Evolutionary conservation across 2,797 vertebrate species (phyloP), one percentile per base, ranked within the genome.

Genomic region (Anniella stebbinsi): DNA sequence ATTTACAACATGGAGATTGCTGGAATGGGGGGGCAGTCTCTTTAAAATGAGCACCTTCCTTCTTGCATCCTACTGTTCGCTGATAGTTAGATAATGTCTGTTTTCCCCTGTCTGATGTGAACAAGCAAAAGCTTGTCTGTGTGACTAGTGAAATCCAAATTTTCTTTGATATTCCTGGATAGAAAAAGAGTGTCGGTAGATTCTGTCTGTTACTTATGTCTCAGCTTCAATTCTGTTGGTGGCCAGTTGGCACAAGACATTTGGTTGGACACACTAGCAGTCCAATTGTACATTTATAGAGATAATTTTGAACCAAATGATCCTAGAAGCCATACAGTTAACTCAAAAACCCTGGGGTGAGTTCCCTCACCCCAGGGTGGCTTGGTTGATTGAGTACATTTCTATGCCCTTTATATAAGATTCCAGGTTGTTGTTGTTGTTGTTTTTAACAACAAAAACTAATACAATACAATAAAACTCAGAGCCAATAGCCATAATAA

Each of bases 1-100:
- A 93, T 92, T 95, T 86, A 51, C 82, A 91, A 86, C 76, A 78
- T 57, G 90, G 72, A 73, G 45, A 25, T 0, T 21, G 33, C 72
- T 6, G 60, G 25, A 12, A 1, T 11, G 72, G 23, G 21, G 23
- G 60, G 45, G 45, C 41, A 2, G 72, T 51, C 48, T 30, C 36
- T 84, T 70, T 81, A 91, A 91, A 89, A 92, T 12, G n/a, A 91
- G 11, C 63, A 92, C 86, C 86, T 94, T 95, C 67, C 67, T 93
- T n/a, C 84, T 93, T 91, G 86, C 87, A 88, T 94, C 92, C 91
- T 86, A 78, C 0, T 0, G 88, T n/a, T 94, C 13, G 87, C 91
- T 93, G 80, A 91, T 94, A 92, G 93, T 90, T 77, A 28, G 15
- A 73, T 28, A 80, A 82, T 83, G 67, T 92, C 38, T 92, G 82